These are phyloP conservation scores for Chrysotoxum bicinctum DNA, from an alignment of 2,888 invertebrate genomes.

Conservation along the genomic window DNA sequence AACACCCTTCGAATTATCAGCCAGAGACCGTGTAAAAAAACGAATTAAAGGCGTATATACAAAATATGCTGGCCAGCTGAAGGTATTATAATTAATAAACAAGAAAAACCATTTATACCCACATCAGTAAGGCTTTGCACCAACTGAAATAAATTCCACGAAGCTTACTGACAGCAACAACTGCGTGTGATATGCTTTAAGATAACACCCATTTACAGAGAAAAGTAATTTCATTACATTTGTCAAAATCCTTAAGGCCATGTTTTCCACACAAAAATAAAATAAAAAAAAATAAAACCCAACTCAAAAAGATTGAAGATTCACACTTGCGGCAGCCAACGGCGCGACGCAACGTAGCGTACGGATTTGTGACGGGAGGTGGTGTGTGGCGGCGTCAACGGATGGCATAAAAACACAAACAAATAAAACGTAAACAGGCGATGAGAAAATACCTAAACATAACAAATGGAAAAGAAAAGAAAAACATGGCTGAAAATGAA, in stretches of 20 bases:
- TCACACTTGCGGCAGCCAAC: neutral
- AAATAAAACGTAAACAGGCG: slow-evolving; percentile 10
- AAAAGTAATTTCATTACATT: slow-evolving; percentile 64
- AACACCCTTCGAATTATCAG: too few relatives aligned
- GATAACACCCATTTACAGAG: slow-evolving; percentile 22
- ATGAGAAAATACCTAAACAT: neutral
- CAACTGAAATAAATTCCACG: slow-evolving; percentile 22
- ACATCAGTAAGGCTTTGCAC: neutral
- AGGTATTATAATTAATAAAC: neutral
- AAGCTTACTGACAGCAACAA: slow-evolving; percentile 17
- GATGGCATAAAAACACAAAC: slow-evolving; percentile 20
- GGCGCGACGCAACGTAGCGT: too few relatives aligned
- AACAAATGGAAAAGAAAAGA: neutral
- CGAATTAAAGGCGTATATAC: too few relatives aligned
- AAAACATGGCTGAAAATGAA: slow-evolving; percentile 40
- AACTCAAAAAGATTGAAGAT: slow-evolving; percentile 6
- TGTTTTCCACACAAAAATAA: slow-evolving; percentile 30
- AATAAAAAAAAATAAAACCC: neutral
- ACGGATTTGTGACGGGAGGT: neutral
- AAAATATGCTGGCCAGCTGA: too few relatives aligned
- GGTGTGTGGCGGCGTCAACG: neutral
- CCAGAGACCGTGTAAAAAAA: too few relatives aligned
- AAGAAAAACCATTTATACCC: slow-evolving; percentile 4
- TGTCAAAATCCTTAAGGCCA: slow-evolving; percentile 56
- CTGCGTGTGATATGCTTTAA: slow-evolving; percentile 21